Evolutionary conservation across 2,797 vertebrate genomes (phyloP), one percentile per base, ranked within the genome.

Genomic region (Melanotaenia trifasciata): DNA sequence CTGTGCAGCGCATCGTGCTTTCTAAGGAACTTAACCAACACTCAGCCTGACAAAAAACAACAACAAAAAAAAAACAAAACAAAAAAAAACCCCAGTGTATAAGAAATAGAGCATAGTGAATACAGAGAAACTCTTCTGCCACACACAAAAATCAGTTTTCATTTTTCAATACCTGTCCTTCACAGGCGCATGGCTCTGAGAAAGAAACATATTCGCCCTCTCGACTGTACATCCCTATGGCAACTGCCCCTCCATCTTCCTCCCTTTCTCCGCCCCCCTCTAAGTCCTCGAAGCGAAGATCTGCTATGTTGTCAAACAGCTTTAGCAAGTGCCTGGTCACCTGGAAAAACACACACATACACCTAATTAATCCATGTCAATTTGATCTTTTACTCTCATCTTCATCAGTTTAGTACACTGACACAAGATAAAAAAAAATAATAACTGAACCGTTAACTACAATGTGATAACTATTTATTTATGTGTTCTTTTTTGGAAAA

Each of bases 251-350:
- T 0, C 74, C 80, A 9, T 84, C 71, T 62, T 91, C 86, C 13
- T 77, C 77, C 12, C 58, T 10, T 61, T 70, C 68, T 84, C 72
- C 74, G 70, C 38, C 70, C 14, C 51, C 50, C 5, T 80, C 83
- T n/a, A 84, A 81, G 62, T 93, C 89, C 84, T 89, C 85, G 85
- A 95, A 96, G 87, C 87, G 89, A 79, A 96, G 85, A 80, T 96
- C 95, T 80, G 94, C 91, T 87, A 95, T 79, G 73, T 92, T 95
- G 84, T 95, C 94, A 89, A 94, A 93, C 43, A 96, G 92, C 86
- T 96, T 95, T 62, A 96, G 64, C 65, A 96, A 89, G 74, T 96
- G 94, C 40, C 91, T 93, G 43, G 91, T 94, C 69, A 95, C 95
- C 94, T 96, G 58, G 11, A 87, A 83, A 36, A 77, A 79, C 1